A percentile compares a stretch with the other conserved stretches of the same genome.
Conservation (phyloP, 2,888 invertebrate species). For the Drosophila austrosaltans region DNA sequence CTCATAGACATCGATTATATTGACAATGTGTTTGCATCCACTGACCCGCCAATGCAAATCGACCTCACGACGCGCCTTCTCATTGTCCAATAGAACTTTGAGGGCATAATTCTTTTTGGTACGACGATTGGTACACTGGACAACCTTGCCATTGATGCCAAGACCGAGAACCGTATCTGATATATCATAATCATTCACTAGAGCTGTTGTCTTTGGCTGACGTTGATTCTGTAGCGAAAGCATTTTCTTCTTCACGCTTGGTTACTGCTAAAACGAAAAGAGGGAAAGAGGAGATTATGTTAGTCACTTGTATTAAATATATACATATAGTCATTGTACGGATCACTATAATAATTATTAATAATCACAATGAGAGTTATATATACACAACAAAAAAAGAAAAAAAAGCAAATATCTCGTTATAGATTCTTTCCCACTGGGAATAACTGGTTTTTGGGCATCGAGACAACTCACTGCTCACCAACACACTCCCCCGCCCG, state of each 20-base stretch:
- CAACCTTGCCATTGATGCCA: slow-evolving; percentile 99
- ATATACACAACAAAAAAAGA: background rate
- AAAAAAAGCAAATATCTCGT: background rate
- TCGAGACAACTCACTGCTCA: background rate
- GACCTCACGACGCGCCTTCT: slow-evolving; percentile 96
- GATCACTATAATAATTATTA: too few relatives aligned
- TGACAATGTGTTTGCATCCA: slow-evolving; percentile 96
- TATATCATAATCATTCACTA: slow-evolving; percentile 95
- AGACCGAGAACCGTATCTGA: slow-evolving; percentile 96
- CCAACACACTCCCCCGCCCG: too few relatives aligned
- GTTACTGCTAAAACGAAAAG: slow-evolving; percentile 7
- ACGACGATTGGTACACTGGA: slow-evolving; percentile 93
- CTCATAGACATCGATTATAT: slow-evolving; percentile 95
- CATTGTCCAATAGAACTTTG: slow-evolving; percentile 96
- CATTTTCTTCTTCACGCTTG: slow-evolving; percentile 45
- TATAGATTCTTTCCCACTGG: background rate
- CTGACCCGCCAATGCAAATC: slow-evolving; percentile 97
- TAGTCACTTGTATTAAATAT: slow-evolving; percentile 1
- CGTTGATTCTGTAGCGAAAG: slow-evolving; percentile 74
- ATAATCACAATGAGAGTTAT: too few relatives aligned
- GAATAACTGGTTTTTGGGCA: background rate
- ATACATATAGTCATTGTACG: too few relatives aligned
- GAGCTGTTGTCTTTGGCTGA: slow-evolving; percentile 89
- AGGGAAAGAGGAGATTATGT: background rate
- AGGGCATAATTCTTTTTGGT: slow-evolving; percentile 93